A percentile compares a stretch with the other conserved stretches of the same genome.
phyloP scores from a whole-genome alignment of 2,888 invertebrate species.

The Petrolisthes cinctipes region DNA sequence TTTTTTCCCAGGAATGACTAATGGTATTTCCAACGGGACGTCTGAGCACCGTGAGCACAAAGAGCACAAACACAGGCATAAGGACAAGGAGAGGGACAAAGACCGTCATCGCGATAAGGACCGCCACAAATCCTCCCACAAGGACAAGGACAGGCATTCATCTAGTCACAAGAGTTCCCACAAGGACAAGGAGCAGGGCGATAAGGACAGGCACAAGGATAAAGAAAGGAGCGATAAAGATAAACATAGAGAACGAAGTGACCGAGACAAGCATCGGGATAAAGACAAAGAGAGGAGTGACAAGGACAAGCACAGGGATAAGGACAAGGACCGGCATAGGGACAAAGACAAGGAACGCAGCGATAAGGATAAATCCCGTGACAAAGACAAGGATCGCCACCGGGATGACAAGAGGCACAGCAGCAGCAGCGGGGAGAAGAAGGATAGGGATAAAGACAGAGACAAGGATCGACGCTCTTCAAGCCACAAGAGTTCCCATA shows the following conservation, averaged over 20 bases:
- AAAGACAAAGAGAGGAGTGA: conserved; percentile 71
- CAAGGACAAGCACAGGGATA: conserved; percentile 68
- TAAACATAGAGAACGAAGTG: conserved; percentile 63
- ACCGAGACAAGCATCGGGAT: conserved; percentile 70
- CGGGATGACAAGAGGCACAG: conserved; percentile 71
- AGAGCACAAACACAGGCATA: conserved; percentile 62
- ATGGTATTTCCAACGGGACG: conserved; percentile 63
- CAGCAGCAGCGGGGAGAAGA: conserved; percentile 71
- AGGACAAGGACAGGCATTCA: conserved; percentile 58
- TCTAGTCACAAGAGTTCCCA: conserved; percentile 57
- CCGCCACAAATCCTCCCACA: conserved; percentile 62
- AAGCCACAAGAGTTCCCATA: conserved; percentile 72
- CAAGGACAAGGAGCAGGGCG: conserved; percentile 66
- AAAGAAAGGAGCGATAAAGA: conserved; percentile 70
- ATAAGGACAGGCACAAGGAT: conserved; percentile 70
- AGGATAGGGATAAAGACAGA: conserved; percentile 70
- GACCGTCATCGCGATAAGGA: conserved; percentile 57
- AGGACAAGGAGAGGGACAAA: conserved; percentile 63
- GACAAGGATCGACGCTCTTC: conserved; percentile 67
- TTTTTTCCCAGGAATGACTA: conserved; percentile 57
- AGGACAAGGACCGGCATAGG: conserved; percentile 51
- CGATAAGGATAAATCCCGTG: conserved; percentile 68
- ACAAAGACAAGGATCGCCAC: conserved; percentile 68
- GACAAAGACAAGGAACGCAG: conserved; percentile 67
- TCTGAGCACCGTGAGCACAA: conserved; percentile 62